Conservation (phyloP, 53 echinoderm and acorn worm species). For the Antedon mediterranea region DNA sequence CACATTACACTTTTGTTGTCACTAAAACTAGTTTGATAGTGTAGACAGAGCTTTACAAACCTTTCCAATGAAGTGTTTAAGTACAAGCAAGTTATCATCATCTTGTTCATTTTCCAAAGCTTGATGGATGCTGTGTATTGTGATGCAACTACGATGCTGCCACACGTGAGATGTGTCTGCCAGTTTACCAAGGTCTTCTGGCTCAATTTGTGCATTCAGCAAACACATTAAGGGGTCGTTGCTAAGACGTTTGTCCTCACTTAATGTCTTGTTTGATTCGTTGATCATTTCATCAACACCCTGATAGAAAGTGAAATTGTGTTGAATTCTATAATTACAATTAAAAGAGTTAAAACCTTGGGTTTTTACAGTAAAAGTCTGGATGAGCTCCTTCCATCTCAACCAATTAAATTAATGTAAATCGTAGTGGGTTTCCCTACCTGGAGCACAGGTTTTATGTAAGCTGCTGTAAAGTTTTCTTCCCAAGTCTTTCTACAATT, state of each 20-base stretch:
- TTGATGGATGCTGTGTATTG: not conserved
- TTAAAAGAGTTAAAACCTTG: too few relatives aligned
- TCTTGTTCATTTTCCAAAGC: not conserved
- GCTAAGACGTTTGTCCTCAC: slow-evolving; percentile 8
- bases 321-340: too few relatives aligned
- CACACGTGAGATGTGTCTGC: not conserved
- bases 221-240: slow-evolving; percentile 6
- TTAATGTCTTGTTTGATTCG: not conserved
- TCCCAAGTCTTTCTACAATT: slow-evolving; percentile 2
- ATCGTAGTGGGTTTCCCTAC: too few relatives aligned
- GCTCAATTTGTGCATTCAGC: not conserved
- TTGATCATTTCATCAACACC: not conserved
- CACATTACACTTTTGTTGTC: too few relatives aligned
- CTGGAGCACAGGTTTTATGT: not conserved
- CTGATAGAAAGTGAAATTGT: not conserved
- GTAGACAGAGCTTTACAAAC: too few relatives aligned
- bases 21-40: too few relatives aligned
- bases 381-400: too few relatives aligned
- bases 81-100: not conserved
- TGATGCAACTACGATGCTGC: not conserved
- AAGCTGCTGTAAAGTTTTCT: slow-evolving; percentile 1
- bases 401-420: too few relatives aligned
- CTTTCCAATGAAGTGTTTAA: not conserved
- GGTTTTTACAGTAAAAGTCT: too few relatives aligned
- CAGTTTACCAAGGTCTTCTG: not conserved